phyloP scores from a whole-genome alignment of 2,888 invertebrate genomes.

The Allygus modestus region DNA sequence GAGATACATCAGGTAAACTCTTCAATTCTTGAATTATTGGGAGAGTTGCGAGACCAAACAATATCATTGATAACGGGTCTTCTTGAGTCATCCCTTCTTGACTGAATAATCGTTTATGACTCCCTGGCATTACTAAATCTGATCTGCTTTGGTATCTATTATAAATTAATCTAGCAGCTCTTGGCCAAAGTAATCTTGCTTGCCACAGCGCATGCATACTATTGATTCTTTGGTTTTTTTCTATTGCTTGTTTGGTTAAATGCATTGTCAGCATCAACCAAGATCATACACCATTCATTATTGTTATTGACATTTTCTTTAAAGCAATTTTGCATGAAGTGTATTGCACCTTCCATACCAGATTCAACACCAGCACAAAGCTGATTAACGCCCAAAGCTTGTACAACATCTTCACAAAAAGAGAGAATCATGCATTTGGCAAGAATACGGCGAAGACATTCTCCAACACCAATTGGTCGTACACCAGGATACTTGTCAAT shows the following conservation, averaged over 20 bases:
- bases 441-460: neutral
- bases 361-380: neutral
- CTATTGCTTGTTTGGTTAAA: too few species aligned
- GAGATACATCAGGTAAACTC: neutral
- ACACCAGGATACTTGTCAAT: conserved; percentile 50
- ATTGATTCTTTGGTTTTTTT: neutral
- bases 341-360: conserved; percentile 23
- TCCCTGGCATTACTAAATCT: neutral
- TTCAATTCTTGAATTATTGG: conserved; percentile 16
- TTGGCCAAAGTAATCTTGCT: conserved; percentile 2
- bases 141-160: neutral
- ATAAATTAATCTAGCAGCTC: conserved; percentile 19
- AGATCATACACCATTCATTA: conserved; percentile 2
- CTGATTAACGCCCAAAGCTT: neutral
- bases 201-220: neutral
- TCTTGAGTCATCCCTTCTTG: conserved; percentile 10
- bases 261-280: neutral
- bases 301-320: neutral
- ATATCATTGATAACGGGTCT: conserved; percentile 20
- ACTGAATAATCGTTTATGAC: neutral
- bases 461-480: conserved; percentile 11
- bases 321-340: neutral
- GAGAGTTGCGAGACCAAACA: neutral
- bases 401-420: neutral
- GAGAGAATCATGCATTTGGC: neutral